phyloP scores from a whole-genome alignment of 2,113 vertebrate species.

The Alethe castanea region DNA sequence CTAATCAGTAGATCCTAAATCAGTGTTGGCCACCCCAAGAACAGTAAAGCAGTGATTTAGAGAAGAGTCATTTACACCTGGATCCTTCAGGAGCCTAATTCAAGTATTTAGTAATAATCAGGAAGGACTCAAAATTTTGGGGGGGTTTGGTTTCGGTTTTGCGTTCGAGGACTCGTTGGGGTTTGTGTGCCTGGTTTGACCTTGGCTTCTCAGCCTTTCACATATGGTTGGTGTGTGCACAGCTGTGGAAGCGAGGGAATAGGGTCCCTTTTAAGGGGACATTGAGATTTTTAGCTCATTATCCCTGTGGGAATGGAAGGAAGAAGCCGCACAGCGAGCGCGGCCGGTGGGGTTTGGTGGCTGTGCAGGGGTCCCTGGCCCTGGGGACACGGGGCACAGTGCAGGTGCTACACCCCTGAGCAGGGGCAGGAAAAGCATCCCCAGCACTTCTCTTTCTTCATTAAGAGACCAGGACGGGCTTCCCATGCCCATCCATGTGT shows the following conservation, averaged over 20 bases:
- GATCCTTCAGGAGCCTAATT: background rate
- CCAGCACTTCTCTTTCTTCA: background rate
- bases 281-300: background rate
- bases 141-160: background rate
- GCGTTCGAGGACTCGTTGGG: fast-evolving
- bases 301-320: background rate
- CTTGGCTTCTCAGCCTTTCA: background rate
- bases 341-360: fast-evolving
- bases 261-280: background rate
- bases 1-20: background rate
- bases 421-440: background rate
- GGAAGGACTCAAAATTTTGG: background rate
- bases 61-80: background rate
- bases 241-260: background rate
- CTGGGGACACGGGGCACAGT: fast-evolving
- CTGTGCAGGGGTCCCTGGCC: fast-evolving
- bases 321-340: background rate
- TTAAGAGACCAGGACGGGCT: fast-evolving
- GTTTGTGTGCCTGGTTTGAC: background rate
- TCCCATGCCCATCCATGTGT: fast-evolving
- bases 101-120: background rate
- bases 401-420: fast-evolving
- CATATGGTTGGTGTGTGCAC: fast-evolving
- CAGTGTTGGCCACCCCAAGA: background rate
- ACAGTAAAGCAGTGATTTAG: background rate